phyloP scores from a whole-genome alignment of 2,888 invertebrate species.

The Cheilosia impressa region DNA sequence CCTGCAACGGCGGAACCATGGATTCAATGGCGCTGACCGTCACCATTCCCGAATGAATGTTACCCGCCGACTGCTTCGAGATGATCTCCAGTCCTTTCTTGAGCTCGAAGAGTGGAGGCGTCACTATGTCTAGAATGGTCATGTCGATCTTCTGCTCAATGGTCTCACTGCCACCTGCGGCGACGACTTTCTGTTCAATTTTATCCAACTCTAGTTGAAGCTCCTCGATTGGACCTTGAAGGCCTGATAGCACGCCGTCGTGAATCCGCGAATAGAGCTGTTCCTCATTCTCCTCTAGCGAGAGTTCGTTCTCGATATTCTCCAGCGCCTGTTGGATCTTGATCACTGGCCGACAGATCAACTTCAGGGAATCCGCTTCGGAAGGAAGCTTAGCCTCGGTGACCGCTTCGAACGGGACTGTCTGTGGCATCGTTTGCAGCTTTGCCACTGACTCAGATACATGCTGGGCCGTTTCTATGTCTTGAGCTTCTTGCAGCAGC shows the following conservation, averaged over 20 bases:
- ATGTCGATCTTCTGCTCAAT: slow-evolving; percentile 85
- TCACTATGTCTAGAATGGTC: slow-evolving; percentile 87
- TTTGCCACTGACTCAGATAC: slow-evolving; percentile 82
- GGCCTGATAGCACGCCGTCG: slow-evolving; percentile 80
- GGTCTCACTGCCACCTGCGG: slow-evolving; percentile 79
- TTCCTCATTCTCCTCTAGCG: slow-evolving; percentile 81
- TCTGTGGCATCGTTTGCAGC: slow-evolving; percentile 78
- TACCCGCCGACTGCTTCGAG: slow-evolving; percentile 80
- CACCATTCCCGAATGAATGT: slow-evolving; percentile 81
- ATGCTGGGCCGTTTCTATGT: slow-evolving; percentile 82
- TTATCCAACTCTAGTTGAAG: slow-evolving; percentile 79
- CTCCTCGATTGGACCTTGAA: slow-evolving; percentile 80
- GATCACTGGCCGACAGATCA: slow-evolving; percentile 83
- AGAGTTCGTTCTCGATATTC: slow-evolving; percentile 82
- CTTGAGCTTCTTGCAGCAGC: slow-evolving; percentile 85
- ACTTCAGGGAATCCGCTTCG: slow-evolving; percentile 81
- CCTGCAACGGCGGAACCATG: slow-evolving; percentile 85
- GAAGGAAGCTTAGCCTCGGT: slow-evolving; percentile 80
- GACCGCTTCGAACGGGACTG: slow-evolving; percentile 81
- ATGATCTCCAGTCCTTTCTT: slow-evolving; percentile 86
- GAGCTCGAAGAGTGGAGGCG: slow-evolving; percentile 87
- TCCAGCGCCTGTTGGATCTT: slow-evolving; percentile 84
- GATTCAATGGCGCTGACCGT: slow-evolving; percentile 84
- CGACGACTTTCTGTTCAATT: slow-evolving; percentile 80
- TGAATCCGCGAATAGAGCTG: slow-evolving; percentile 81